Evolutionary conservation across 2,113 vertebrate genomes (phyloP), one percentile per base, ranked within the genome.

Genomic region (Lophochroa leadbeateri): DNA sequence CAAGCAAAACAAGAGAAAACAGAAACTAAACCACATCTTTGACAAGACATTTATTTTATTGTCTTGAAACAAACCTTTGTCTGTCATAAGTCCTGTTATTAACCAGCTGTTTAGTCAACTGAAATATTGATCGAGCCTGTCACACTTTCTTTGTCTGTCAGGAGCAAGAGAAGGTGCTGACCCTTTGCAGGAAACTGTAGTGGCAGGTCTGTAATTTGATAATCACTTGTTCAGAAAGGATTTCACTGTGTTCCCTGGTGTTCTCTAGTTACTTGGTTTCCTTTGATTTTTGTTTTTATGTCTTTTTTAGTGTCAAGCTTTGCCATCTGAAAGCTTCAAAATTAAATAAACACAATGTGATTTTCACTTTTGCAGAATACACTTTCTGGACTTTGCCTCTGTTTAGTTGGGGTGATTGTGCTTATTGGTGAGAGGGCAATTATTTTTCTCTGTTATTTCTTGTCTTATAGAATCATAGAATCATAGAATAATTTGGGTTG

Each of bases 171-270:
- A 96, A 97, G 91, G 94, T 95, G 94, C 71, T 97, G 97, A 98
- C 97, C 97, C 95, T 91, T 91, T 65, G 19, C 95, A 95, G 96
- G 95, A 97, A 96, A 92, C 27, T 5, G 31, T 78, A 94, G 85
- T 92, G 96, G 96, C 92, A 93, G 88, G 88, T 93, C 92, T 93
- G 94, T 95, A 97, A 98, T 97, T 96, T 98, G 98, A 98, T 97
- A 96, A 97, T 94, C 21, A 0, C 68, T 96, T 92, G 69, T 95
- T 96, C 81, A 81, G 85, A 91, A 83, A 97, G 84, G 82, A 88
- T 95, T 96, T 96, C 74, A 81, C 84, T 98, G 96, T 95, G 55
- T 82, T 97, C 94, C 78, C 64, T 84, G 50, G 81, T 79, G 70
- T 85, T 72, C 77, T 82, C 3, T 3, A 4, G 27, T 39, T 88